phyloP scores from a whole-genome alignment of 2,888 invertebrate species.

The Xiphydria camelus region DNA sequence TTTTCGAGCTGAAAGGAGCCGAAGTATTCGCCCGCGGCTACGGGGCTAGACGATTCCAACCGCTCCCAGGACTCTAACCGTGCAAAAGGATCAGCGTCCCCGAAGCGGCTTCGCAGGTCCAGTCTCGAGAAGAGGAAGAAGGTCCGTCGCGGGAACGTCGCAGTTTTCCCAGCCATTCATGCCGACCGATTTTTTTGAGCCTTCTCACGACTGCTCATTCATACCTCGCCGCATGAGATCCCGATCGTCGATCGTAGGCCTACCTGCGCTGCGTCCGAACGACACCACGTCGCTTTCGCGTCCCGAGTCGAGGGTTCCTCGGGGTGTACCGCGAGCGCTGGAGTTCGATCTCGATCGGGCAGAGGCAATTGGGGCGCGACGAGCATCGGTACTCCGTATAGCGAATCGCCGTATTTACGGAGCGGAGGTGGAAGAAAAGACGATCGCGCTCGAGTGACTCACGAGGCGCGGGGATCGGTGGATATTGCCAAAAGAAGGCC shows the following conservation, averaged over 20 bases:
- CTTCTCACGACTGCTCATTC: slow-evolving; percentile 53
- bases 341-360: no score
- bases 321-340: no score
- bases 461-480: no score
- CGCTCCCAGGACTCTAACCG: slow-evolving; percentile 16
- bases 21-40: slow-evolving; percentile 48
- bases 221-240: slow-evolving; percentile 46
- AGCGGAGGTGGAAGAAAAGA: no score
- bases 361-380: no score
- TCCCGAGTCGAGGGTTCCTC: no score
- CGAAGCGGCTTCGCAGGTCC: slow-evolving; percentile 2
- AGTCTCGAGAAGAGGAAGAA: slow-evolving; percentile 12
- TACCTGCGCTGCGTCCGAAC: slow-evolving; percentile 15
- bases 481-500: neutral
- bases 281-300: slow-evolving; percentile 27
- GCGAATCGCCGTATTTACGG: no score
- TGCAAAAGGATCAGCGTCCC: slow-evolving; percentile 7
- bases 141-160: slow-evolving; percentile 23
- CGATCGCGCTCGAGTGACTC: no score
- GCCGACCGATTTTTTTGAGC: slow-evolving; percentile 27
- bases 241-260: slow-evolving; percentile 28
- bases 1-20: slow-evolving; percentile 49
- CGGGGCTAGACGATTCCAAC: slow-evolving; percentile 28
- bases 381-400: no score
- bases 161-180: slow-evolving; percentile 49